Evolutionary conservation across 2,888 invertebrate genomes (phyloP).

Genomic region (Microctonus hyperodae): DNA sequence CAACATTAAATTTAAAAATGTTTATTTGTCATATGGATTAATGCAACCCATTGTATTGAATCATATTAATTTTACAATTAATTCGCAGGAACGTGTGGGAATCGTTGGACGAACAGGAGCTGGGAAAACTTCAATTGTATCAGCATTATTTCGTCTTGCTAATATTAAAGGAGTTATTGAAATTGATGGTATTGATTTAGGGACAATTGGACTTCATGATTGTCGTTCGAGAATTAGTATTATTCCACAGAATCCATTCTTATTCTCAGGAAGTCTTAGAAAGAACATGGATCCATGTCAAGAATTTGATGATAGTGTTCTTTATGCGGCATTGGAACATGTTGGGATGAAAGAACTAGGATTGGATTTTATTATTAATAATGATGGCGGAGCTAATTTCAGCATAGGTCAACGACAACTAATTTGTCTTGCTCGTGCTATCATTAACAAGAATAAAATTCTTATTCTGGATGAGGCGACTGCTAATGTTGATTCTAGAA

Average conservation of each 20-base stretch:
- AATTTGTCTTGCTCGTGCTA: slow-evolving; percentile 88
- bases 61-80: slow-evolving; percentile 72
- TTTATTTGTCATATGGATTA: slow-evolving; percentile 77
- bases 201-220: slow-evolving; percentile 65
- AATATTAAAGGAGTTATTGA: slow-evolving; percentile 62
- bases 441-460: slow-evolving; percentile 82
- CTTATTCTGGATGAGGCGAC: slow-evolving; percentile 92
- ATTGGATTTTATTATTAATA: slow-evolving; percentile 73
- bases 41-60: slow-evolving; percentile 78
- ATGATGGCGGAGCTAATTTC: slow-evolving; percentile 77
- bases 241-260: slow-evolving; percentile 81
- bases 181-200: slow-evolving; percentile 64
- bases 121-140: slow-evolving; percentile 74
- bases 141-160: slow-evolving; percentile 74
- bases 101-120: slow-evolving; percentile 78
- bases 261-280: slow-evolving; percentile 87
- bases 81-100: slow-evolving; percentile 73
- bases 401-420: slow-evolving; percentile 91
- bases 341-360: slow-evolving; percentile 76
- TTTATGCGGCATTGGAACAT: slow-evolving; percentile 88
- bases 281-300: slow-evolving; percentile 91
- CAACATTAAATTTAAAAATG: slow-evolving; percentile 72
- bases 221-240: slow-evolving; percentile 69
- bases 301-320: slow-evolving; percentile 76
- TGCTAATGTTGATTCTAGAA: slow-evolving; percentile 89